A percentile compares a stretch with the other conserved stretches of the same genome.
These are phyloP conservation scores for Acanthornis magna DNA, from an alignment of 2,797 vertebrate genomes.

Conservation along the genomic window DNA sequence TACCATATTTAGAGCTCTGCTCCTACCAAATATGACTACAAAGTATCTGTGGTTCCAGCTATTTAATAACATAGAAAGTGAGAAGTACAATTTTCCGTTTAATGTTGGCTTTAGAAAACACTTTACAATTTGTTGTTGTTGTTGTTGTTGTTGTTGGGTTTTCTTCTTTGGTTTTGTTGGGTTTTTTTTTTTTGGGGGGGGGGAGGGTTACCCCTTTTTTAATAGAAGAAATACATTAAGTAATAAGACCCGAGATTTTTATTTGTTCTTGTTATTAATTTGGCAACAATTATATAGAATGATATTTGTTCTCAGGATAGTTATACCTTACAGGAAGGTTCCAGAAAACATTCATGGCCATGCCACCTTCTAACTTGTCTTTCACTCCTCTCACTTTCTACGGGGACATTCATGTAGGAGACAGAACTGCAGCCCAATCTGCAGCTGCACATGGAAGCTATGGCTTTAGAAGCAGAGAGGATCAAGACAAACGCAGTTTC, in stretches of 20 bases:
- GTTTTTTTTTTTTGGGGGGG: fast-evolving
- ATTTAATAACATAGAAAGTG: background rate
- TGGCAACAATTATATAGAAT: background rate
- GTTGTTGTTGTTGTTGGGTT: background rate
- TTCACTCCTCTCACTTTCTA: background rate
- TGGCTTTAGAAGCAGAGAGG: background rate
- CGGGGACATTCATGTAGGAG: background rate
- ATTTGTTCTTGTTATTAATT: background rate
- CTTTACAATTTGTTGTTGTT: fast-evolving
- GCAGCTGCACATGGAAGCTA: background rate
- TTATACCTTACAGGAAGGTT: background rate
- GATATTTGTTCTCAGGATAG: background rate
- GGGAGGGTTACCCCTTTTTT: fast-evolving
- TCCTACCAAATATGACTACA: background rate
- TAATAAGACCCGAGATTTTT: background rate
- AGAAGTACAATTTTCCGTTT: background rate
- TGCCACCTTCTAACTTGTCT: background rate
- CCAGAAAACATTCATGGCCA: fast-evolving
- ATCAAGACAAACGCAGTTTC: background rate
- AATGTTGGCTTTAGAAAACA: background rate
- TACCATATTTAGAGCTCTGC: background rate
- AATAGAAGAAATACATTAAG: background rate
- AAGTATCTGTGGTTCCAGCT: background rate
- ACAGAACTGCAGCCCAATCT: background rate
- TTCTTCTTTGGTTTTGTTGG: background rate